A percentile compares a stretch with the other conserved stretches of the same genome.
Conservation (phyloP, 1,140 invertebrate species). For the Leptoteleia sp. region DNA sequence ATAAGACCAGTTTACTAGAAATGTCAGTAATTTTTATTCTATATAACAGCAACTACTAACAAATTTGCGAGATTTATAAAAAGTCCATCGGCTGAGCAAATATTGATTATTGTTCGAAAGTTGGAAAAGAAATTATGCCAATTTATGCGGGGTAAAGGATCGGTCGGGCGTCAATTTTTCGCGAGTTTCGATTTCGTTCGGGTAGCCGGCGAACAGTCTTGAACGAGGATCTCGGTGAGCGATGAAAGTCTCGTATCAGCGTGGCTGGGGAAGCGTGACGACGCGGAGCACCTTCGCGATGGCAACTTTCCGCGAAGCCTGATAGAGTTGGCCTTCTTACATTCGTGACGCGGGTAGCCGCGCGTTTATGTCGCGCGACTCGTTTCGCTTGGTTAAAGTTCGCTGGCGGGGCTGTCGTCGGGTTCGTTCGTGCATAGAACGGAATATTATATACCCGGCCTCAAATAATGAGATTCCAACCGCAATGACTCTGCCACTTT, state of each 20-base stretch:
- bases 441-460: slow-evolving; percentile 76
- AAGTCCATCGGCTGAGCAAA: too few species aligned
- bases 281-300: slow-evolving; percentile 46
- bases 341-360: slow-evolving; percentile 51
- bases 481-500: slow-evolving; percentile 71
- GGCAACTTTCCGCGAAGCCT: slow-evolving; percentile 33
- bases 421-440: slow-evolving; percentile 78
- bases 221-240: slow-evolving; percentile 54
- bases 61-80: too few species aligned
- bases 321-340: slow-evolving; percentile 61
- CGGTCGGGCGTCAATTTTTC: slow-evolving; percentile 15
- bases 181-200: slow-evolving; percentile 54
- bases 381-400: slow-evolving; percentile 71
- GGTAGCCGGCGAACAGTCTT: slow-evolving; percentile 39
- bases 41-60: too few species aligned
- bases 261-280: slow-evolving; percentile 62
- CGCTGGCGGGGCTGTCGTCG: slow-evolving; percentile 70
- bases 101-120: too few species aligned
- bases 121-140: too few species aligned
- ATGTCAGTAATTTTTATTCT: too few species aligned
- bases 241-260: slow-evolving; percentile 66
- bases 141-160: too few species aligned
- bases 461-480: slow-evolving; percentile 76
- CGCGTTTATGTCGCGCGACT: slow-evolving; percentile 66
- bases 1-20: too few species aligned